phyloP scores from a whole-genome alignment of 2,797 vertebrate species.

The Pogonophryne albipinna region DNA sequence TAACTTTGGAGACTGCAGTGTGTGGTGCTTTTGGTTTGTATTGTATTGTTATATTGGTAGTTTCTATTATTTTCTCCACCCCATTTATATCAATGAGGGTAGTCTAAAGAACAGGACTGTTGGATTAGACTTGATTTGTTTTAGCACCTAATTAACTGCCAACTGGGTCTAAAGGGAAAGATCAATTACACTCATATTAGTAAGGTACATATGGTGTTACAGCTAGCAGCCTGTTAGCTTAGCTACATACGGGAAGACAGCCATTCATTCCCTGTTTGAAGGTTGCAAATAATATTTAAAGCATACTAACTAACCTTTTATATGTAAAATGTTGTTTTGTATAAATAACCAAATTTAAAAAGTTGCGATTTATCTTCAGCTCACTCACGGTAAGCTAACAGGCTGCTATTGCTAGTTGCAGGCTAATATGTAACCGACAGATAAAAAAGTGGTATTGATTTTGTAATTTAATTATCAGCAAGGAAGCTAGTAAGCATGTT shows the following conservation, averaged over 20 bases:
- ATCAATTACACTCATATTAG: neutral
- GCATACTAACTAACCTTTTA: neutral
- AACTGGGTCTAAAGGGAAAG: slow-evolving; percentile 2
- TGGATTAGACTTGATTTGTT: slow-evolving; percentile 17
- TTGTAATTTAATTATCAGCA: neutral
- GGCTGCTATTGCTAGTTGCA: slow-evolving; percentile 11
- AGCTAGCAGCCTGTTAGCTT: slow-evolving; percentile 20
- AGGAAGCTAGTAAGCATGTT: neutral
- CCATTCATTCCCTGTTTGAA: neutral
- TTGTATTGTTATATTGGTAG: neutral
- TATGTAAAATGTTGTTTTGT: neutral
- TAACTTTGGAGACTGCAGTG: neutral
- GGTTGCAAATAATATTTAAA: neutral
- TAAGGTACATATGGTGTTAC: neutral
- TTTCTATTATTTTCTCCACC: slow-evolving; percentile 24
- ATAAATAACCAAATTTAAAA: neutral
- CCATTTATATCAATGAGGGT: neutral
- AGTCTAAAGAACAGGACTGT: neutral
- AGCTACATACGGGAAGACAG: neutral
- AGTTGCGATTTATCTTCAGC: neutral
- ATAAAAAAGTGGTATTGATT: neutral
- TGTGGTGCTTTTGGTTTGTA: slow-evolving; percentile 6
- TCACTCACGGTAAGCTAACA: neutral
- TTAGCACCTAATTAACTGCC: slow-evolving; percentile 10
- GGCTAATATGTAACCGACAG: slow-evolving; percentile 1